A percentile compares a stretch with the other conserved stretches of the same genome.
Conservation (phyloP, 1,140 invertebrate genomes). For the Drosophila albomicans region DNA sequence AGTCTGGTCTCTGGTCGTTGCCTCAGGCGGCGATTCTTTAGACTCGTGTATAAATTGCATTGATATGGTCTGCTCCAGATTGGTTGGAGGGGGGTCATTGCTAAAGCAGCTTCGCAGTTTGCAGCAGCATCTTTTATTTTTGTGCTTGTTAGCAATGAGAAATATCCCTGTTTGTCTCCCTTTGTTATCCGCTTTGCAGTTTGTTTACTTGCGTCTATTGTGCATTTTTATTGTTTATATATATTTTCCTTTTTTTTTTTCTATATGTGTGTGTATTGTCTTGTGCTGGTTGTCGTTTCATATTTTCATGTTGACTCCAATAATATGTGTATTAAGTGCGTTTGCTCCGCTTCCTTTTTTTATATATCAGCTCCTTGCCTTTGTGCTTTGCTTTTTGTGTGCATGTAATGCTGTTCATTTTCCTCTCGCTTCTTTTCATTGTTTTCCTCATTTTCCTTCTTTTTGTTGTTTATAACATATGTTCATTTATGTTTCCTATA, state of each 20-base stretch:
- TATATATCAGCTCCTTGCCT: conserved; percentile 8
- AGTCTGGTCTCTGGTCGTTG: conserved; percentile 6
- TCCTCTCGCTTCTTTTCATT: conserved; percentile 33
- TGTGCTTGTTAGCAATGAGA: conserved; percentile 62
- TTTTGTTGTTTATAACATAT: conserved; percentile 55
- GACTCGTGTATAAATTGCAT: conserved; percentile 37
- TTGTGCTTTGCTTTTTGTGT: conserved; percentile 18
- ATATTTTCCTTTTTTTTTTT: conserved; percentile 16
- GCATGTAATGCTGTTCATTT: conserved; percentile 55
- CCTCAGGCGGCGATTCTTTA: conserved; percentile 26
- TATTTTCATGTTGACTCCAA: conserved; percentile 52
- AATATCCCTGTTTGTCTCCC: conserved; percentile 13
- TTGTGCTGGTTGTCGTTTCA: conserved; percentile 34
- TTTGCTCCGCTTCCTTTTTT: conserved; percentile 11
- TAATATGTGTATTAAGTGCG: conserved; percentile 56
- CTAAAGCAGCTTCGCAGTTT: conserved; percentile 13
- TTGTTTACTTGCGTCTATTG: conserved; percentile 42
- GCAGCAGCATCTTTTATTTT: conserved; percentile 12
- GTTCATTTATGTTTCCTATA: conserved; percentile 58
- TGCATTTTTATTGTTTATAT: conserved; percentile 62
- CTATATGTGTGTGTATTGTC: conserved; percentile 28
- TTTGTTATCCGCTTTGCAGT: conserved; percentile 49
- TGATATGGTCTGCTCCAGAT: conserved; percentile 4
- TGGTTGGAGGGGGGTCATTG: background rate
- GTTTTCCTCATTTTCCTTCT: conserved; percentile 24